Evolutionary conservation across 2,113 vertebrate species (phyloP).

Genomic region (Zapus hudsonius): DNA sequence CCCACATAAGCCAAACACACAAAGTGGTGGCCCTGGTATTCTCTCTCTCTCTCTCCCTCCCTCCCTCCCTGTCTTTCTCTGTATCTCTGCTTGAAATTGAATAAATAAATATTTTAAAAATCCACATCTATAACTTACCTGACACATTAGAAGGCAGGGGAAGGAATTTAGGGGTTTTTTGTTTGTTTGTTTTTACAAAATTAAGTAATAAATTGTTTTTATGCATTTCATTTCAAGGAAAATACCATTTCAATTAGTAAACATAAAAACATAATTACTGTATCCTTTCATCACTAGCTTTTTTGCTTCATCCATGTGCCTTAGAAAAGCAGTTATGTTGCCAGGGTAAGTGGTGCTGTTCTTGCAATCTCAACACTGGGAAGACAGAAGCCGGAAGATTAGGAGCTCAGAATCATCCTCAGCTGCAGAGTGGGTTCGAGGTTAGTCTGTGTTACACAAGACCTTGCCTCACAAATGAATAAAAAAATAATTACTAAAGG

Average conservation of each 20-base stretch:
- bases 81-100: too few species aligned
- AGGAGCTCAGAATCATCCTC: neutral
- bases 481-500: neutral
- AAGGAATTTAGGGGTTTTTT: neutral
- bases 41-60: too few species aligned
- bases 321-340: neutral
- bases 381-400: neutral
- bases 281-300: neutral
- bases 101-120: neutral
- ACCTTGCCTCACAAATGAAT: neutral
- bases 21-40: too few species aligned
- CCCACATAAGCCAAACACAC: too few species aligned
- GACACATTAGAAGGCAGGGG: neutral
- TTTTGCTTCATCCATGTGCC: neutral
- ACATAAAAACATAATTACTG: neutral
- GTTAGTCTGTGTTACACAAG: neutral
- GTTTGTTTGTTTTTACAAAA: neutral
- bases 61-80: too few species aligned
- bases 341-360: neutral
- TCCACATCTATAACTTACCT: neutral
- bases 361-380: neutral
- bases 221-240: neutral
- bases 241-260: neutral
- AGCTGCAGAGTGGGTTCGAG: neutral
- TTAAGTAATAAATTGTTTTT: neutral